Evolutionary conservation across 2,113 vertebrate species (phyloP), one percentile per base, ranked within the genome.

Genomic region (Festucalex cinctus): DNA sequence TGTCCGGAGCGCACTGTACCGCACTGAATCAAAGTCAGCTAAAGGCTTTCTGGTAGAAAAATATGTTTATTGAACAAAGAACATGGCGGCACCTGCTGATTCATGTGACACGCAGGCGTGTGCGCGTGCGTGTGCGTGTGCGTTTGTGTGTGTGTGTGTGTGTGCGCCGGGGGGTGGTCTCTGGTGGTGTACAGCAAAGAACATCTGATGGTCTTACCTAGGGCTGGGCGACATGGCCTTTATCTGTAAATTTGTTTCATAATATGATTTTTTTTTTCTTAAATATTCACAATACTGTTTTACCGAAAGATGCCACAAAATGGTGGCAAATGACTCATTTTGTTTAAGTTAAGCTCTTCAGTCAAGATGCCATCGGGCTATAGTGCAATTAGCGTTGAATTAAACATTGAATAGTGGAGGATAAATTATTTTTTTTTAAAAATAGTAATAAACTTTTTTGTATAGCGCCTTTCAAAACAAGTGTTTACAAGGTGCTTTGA

Each of bases 1-100:
- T 32, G 13, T 39, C 19, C 22, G 35, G 44, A 3, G 9, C 63
- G 49, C 44, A 35, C 16, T 65, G 17, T 64, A 20, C 24, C 16
- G 28, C n/a, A 26, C 36, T 85, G 16, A 84, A 87, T 79, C 74
- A 89, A 87, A 72, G 88, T 56, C 80, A 86, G 80, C 80, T 82
- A 87, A n/a, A 78, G 78, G 77, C 80, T 88, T 92, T 85, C 92
- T 91, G 91, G 92, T 93, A 94, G 90, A 94, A 96, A 96, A 96
- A 94, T 92, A 95, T 76, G 87, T 95, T 96, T 95, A 96, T 95
- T 96, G 88, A 92, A 91, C 76, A 90, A 91, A 80, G 91, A 89
- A 91, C 82, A 85, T 86, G 85, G 79, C 71, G 67, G 16, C 26
- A 32, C 89, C 78, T 83, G 81, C 86, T 81, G 79, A 86, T 88